Evolutionary conservation across 1,140 invertebrate species (phyloP).

Genomic region (Drosophila yakuba): DNA sequence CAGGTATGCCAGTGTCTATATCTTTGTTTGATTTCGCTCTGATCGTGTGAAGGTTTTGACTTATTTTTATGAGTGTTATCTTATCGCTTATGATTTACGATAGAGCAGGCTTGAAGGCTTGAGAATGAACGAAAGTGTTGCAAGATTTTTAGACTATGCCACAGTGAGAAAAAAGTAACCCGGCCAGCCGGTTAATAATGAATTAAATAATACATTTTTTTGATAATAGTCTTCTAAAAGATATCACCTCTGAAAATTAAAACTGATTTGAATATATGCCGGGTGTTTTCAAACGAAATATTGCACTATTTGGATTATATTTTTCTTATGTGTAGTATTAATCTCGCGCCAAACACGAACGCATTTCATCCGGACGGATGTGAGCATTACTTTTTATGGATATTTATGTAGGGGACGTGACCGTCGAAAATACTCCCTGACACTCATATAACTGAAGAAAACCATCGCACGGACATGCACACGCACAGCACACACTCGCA

Average conservation of each 20-base stretch:
- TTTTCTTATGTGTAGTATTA: background rate
- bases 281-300: background rate
- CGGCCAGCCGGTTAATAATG: too few species aligned
- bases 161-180: conserved; percentile 1
- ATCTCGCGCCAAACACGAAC: conserved; percentile 51
- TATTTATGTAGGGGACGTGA: conserved; percentile 78
- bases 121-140: conserved; percentile 63
- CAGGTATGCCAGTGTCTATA: conserved; percentile 42
- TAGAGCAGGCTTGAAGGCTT: conserved; percentile 45
- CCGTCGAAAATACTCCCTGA: conserved; percentile 46
- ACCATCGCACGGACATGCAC: background rate
- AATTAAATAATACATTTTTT: too few species aligned
- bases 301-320: background rate
- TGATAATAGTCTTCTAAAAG: too few species aligned
- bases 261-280: background rate
- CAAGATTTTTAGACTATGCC: conserved; percentile 22
- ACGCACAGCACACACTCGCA: background rate
- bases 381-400: conserved; percentile 80
- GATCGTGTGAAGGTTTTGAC: conserved; percentile 71
- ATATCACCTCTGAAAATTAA: too few species aligned
- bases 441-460: background rate
- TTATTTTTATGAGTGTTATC: conserved; percentile 68
- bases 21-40: conserved; percentile 68
- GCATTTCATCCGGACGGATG: conserved; percentile 75
- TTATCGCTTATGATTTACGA: conserved; percentile 72